phyloP scores from a whole-genome alignment of 2,113 vertebrate species.

The Haemorhous mexicanus region DNA sequence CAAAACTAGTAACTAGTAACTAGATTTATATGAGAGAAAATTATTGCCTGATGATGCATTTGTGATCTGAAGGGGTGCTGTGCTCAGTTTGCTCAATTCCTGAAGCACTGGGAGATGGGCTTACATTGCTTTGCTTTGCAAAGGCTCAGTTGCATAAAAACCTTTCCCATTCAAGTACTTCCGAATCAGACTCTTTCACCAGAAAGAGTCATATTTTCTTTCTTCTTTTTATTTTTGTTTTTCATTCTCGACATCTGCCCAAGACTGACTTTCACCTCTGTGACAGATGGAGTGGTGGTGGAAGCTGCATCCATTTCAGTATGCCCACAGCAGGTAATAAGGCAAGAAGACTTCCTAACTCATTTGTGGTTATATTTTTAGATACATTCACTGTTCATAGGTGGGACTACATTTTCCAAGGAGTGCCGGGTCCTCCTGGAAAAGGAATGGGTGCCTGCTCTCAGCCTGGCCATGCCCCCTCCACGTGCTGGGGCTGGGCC shows the following conservation, averaged over 20 bases:
- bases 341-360: background rate
- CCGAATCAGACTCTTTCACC: background rate
- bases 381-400: background rate
- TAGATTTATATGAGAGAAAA: background rate
- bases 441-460: background rate
- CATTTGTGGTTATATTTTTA: background rate
- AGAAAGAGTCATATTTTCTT: background rate
- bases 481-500: rapidly evolving
- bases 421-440: background rate
- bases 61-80: background rate
- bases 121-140: background rate
- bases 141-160: background rate
- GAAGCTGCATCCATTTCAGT: background rate
- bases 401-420: background rate
- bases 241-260: rapidly evolving
- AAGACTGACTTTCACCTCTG: background rate
- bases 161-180: background rate
- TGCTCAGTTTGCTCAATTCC: background rate
- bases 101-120: background rate
- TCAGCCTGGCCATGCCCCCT: background rate
- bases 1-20: background rate
- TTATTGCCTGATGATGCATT: background rate
- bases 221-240: background rate
- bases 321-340: rapidly evolving
- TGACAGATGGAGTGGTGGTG: background rate